phyloP scores from a whole-genome alignment of 2,113 vertebrate species.

The Riparia riparia region DNA sequence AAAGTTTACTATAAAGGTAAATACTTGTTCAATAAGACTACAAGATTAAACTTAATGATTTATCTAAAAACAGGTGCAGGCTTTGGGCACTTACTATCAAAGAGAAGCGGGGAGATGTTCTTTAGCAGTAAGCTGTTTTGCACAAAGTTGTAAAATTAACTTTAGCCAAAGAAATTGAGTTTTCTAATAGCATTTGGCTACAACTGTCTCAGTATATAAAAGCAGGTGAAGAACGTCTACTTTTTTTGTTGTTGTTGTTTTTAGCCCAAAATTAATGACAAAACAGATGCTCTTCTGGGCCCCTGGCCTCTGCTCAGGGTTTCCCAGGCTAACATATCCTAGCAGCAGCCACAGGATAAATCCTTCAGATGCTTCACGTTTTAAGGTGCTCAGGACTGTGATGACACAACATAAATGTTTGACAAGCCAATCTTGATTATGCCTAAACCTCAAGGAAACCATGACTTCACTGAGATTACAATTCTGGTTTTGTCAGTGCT shows the following conservation, averaged over 20 bases:
- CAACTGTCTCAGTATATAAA: not conserved
- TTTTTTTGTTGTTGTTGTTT: not conserved
- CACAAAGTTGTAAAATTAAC: not conserved
- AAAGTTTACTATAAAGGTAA: not conserved
- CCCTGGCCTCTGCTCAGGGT: not conserved
- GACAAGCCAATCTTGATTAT: not conserved
- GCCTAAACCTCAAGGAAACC: not conserved
- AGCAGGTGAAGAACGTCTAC: not conserved
- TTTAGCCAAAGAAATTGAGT: not conserved
- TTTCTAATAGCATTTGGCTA: not conserved
- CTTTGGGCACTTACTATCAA: not conserved
- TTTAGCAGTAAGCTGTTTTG: not conserved
- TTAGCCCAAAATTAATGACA: rapidly evolving
- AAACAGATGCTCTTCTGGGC: not conserved
- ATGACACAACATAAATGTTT: not conserved
- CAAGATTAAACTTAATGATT: not conserved
- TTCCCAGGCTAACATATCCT: not conserved
- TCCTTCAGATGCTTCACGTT: not conserved
- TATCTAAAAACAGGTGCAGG: not conserved
- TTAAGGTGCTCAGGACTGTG: not conserved
- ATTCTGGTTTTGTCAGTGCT: not conserved
- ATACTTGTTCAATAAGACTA: not conserved
- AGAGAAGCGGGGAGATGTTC: not conserved
- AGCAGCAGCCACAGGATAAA: not conserved
- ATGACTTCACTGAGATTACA: not conserved